Conservation (phyloP, 92 coral and sea anemone species). For the Meandrina meandrites region DNA sequence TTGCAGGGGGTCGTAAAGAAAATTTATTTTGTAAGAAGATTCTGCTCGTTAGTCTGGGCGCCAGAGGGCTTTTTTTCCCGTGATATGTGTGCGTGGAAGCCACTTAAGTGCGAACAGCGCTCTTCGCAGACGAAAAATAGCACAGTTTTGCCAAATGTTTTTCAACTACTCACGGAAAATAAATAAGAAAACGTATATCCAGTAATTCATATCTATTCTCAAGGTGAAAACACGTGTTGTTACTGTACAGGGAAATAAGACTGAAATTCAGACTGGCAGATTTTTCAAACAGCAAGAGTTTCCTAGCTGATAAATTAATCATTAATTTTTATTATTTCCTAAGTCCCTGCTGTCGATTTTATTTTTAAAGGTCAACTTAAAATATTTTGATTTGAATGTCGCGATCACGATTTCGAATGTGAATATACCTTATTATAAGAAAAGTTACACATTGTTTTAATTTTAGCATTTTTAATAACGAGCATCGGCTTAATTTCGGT, state of each 20-base stretch:
- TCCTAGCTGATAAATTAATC: neutral
- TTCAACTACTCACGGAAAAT: neutral
- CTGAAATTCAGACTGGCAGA: neutral
- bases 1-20: neutral
- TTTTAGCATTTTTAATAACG: neutral
- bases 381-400: neutral
- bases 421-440: neutral
- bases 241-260: no score
- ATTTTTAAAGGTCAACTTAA: neutral
- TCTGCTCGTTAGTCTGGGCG: neutral
- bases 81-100: no score
- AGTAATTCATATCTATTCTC: neutral
- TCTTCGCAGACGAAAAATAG: no score
- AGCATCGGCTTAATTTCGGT: no score
- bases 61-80: no score
- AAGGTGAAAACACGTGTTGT: neutral
- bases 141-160: neutral
- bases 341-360: neutral
- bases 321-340: neutral
- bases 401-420: neutral
- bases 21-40: neutral
- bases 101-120: no score
- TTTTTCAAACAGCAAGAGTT: neutral
- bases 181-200: neutral
- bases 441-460: neutral